Evolutionary conservation across 2,113 vertebrate species (phyloP).

Genomic region (Etheostoma cragini): DNA sequence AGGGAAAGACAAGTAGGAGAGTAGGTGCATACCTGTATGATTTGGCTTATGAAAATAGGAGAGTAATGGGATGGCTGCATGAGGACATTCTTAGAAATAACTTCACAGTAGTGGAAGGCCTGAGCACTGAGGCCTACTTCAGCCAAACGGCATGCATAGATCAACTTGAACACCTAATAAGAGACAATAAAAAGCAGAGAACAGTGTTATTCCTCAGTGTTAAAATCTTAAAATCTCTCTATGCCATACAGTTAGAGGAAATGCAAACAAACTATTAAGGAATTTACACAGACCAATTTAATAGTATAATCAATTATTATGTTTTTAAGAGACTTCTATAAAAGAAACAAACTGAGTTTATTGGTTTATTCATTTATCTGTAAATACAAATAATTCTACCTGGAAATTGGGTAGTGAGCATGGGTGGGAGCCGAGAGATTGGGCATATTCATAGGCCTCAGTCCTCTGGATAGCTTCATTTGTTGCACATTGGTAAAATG

Average conservation of each 20-base stretch:
- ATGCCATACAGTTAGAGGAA: neutral
- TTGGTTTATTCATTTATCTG: neutral
- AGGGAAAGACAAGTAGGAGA: neutral
- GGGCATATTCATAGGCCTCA: constrained; percentile 96
- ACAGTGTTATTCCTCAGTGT: neutral
- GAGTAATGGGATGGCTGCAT: constrained; percentile 86
- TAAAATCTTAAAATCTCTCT: neutral
- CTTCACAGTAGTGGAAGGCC: constrained; percentile 98
- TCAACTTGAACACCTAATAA: constrained; percentile 94
- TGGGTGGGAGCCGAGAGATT: constrained; percentile 90
- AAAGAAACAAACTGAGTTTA: neutral
- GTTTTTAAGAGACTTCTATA: neutral
- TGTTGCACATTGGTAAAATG: constrained; percentile 91
- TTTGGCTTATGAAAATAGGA: constrained; percentile 89
- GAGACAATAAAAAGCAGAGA: constrained; percentile 11
- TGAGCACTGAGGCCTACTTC: constrained; percentile 93
- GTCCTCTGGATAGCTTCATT: constrained; percentile 97
- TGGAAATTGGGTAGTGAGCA: constrained; percentile 92
- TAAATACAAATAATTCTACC: constrained; percentile 74
- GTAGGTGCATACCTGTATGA: constrained; percentile 87
- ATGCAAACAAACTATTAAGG: neutral
- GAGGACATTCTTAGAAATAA: constrained; percentile 91
- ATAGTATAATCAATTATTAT: neutral
- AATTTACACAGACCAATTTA: neutral
- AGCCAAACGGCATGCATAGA: constrained; percentile 95